These are phyloP conservation scores for Agraylea sexmaculata DNA, from an alignment of 1,140 invertebrate genomes.

Conservation along the genomic window DNA sequence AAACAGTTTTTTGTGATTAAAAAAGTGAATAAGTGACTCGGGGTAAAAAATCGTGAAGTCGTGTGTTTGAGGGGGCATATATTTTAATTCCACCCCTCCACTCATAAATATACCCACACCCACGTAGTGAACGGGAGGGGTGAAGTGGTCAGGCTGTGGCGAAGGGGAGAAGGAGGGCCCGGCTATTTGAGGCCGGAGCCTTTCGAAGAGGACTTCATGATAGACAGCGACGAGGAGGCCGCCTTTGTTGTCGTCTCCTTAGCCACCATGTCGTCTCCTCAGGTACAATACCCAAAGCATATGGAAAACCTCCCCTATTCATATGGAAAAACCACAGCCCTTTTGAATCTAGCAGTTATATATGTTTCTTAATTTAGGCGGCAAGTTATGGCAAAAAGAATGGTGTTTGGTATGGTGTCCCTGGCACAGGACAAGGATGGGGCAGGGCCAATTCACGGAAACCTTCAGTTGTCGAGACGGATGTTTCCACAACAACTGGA, in stretches of 20 bases:
- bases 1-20: no score
- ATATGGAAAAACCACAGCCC: no score
- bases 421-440: conserved; percentile 43
- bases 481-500: conserved; percentile 52
- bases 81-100: background rate
- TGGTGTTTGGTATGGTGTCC: conserved; percentile 70
- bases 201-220: conserved; percentile 30
- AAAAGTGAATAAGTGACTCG: no score
- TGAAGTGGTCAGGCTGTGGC: conserved; percentile 12
- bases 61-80: no score
- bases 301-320: no score
- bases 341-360: no score
- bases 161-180: conserved; percentile 30
- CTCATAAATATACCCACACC: background rate
- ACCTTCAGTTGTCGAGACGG: conserved; percentile 62
- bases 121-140: conserved; percentile 14
- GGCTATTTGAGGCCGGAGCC: conserved; percentile 31
- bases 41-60: no score
- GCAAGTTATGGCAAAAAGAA: conserved; percentile 80
- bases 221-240: conserved; percentile 37
- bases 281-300: conserved; percentile 14
- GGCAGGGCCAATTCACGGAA: conserved; percentile 54
- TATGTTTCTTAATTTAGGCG: conserved; percentile 40
- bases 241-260: conserved; percentile 37
- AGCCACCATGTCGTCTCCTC: conserved; percentile 32